Evolutionary conservation across 2,888 invertebrate genomes (phyloP).

Genomic region (Agrotis puta): DNA sequence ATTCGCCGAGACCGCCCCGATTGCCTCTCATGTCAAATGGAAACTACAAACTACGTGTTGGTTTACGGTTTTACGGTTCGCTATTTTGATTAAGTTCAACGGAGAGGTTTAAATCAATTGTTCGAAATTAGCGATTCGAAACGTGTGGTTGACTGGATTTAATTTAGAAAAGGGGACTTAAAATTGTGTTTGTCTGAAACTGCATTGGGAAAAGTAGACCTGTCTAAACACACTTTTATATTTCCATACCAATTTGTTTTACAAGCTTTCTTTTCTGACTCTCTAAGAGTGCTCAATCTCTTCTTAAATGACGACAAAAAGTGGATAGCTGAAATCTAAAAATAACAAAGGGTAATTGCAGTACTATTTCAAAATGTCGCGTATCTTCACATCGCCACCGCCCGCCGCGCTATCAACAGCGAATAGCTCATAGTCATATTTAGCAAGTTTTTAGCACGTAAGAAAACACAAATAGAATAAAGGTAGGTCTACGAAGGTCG

Average conservation of each 20-base stretch:
- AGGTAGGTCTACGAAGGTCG: too few relatives aligned
- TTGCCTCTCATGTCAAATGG: slow-evolving; percentile 51
- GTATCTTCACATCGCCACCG: too few relatives aligned
- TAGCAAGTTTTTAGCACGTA: not conserved
- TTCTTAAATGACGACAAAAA: too few relatives aligned
- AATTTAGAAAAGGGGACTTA: not conserved
- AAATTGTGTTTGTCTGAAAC: slow-evolving; percentile 1
- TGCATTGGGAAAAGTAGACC: not conserved
- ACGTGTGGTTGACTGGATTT: slow-evolving; percentile 5
- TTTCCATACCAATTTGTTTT: too few relatives aligned
- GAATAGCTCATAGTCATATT: too few relatives aligned
- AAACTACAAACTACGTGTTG: slow-evolving; percentile 47
- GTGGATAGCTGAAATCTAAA: too few relatives aligned
- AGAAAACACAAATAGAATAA: not conserved
- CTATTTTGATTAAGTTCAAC: slow-evolving; percentile 41
- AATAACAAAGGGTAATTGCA: too few relatives aligned
- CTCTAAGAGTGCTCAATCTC: too few relatives aligned
- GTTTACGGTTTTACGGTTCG: slow-evolving; percentile 34
- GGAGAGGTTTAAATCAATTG: slow-evolving; percentile 42
- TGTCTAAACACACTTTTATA: not conserved
- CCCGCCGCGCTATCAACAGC: too few relatives aligned
- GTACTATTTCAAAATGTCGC: too few relatives aligned
- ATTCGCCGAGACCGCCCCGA: slow-evolving; percentile 55
- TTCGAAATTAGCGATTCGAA: slow-evolving; percentile 27
- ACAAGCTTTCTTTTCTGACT: too few relatives aligned